Evolutionary conservation across 1,140 invertebrate species (phyloP).

Genomic region (Onthophagus taurus): DNA sequence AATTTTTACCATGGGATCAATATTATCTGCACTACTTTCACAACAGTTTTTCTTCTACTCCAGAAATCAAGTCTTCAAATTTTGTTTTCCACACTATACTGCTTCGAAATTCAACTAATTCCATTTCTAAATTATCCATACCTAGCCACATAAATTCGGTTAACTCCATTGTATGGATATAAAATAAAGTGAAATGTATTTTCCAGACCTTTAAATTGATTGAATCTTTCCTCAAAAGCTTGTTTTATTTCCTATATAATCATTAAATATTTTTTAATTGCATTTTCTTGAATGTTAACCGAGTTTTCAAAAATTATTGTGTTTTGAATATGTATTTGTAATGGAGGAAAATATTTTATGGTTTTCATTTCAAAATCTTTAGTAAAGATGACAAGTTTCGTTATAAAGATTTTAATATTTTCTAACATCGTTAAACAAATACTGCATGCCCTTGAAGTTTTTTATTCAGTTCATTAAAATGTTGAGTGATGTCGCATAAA

Average conservation of each 20-base stretch:
- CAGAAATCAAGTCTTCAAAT: slow-evolving; percentile 13
- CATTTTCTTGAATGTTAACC: background rate
- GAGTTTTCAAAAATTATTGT: slow-evolving; percentile 1
- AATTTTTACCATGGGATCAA: slow-evolving; percentile 6
- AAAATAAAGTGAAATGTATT: slow-evolving; percentile 12
- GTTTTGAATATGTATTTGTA: background rate
- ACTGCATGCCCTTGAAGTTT: slow-evolving; percentile 2
- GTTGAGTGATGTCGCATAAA: slow-evolving; percentile 8
- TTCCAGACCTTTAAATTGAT: slow-evolving; percentile 6
- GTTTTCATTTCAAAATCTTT: slow-evolving; percentile 10
- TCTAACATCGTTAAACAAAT: slow-evolving; percentile 3
- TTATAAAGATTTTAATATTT: slow-evolving; percentile 9
- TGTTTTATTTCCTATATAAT: slow-evolving; percentile 3
- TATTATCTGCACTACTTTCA: slow-evolving; percentile 10
- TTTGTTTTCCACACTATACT: slow-evolving; percentile 11
- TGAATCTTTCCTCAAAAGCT: slow-evolving; percentile 7
- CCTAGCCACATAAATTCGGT: slow-evolving; percentile 9
- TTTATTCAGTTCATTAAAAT: slow-evolving; percentile 6
- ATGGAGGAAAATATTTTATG: slow-evolving; percentile 6
- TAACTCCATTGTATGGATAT: slow-evolving; percentile 4
- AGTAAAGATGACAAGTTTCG: slow-evolving; percentile 12
- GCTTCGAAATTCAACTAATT: slow-evolving; percentile 11
- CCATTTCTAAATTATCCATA: slow-evolving; percentile 11
- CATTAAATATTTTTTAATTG: slow-evolving; percentile 9
- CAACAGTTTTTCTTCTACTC: slow-evolving; percentile 10